Conservation (phyloP, 2,888 invertebrate species). For the Gymnosoma rotundatum region DNA sequence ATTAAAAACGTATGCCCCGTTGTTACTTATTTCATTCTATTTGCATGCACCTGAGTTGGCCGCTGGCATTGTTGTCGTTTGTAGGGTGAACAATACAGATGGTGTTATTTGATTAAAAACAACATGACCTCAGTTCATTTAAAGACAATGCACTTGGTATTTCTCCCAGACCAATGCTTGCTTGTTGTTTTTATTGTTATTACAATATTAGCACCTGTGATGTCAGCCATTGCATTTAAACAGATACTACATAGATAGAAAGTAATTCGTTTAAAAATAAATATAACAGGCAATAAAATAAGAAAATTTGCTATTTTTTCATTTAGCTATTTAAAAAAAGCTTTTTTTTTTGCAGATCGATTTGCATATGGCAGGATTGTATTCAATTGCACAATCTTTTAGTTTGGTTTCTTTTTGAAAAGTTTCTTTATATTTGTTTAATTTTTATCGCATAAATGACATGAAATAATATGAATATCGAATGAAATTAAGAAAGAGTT, state of each 20-base stretch:
- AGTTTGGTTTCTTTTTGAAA: background rate
- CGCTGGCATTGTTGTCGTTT: background rate
- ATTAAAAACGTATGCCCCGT: slow-evolving; percentile 13
- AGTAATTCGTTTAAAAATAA: slow-evolving; percentile 26
- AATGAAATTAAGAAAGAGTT: slow-evolving; percentile 52
- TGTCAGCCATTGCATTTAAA: slow-evolving; percentile 47
- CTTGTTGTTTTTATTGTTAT: slow-evolving; percentile 36
- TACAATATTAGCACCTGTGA: slow-evolving; percentile 59
- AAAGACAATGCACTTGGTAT: slow-evolving; percentile 57
- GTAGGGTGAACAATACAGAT: slow-evolving; percentile 47
- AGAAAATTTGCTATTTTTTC: slow-evolving; percentile 58
- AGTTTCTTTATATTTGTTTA: slow-evolving; percentile 46
- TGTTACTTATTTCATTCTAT: slow-evolving; percentile 19
- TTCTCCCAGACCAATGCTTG: slow-evolving; percentile 1
- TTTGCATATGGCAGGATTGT: slow-evolving; percentile 51
- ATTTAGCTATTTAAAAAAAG: slow-evolving; percentile 58
- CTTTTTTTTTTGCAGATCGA: slow-evolving; percentile 14
- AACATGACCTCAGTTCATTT: slow-evolving; percentile 62
- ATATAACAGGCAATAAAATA: slow-evolving; percentile 58
- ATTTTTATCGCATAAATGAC: slow-evolving; percentile 53
- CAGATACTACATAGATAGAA: slow-evolving; percentile 11
- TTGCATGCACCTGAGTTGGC: slow-evolving; percentile 36
- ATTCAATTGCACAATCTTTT: slow-evolving; percentile 46
- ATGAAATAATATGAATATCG: slow-evolving; percentile 12
- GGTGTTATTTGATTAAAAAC: slow-evolving; percentile 52